These are phyloP conservation scores for Pelmatolapia mariae DNA, from an alignment of 2,113 vertebrate species.

Conservation along the genomic window DNA sequence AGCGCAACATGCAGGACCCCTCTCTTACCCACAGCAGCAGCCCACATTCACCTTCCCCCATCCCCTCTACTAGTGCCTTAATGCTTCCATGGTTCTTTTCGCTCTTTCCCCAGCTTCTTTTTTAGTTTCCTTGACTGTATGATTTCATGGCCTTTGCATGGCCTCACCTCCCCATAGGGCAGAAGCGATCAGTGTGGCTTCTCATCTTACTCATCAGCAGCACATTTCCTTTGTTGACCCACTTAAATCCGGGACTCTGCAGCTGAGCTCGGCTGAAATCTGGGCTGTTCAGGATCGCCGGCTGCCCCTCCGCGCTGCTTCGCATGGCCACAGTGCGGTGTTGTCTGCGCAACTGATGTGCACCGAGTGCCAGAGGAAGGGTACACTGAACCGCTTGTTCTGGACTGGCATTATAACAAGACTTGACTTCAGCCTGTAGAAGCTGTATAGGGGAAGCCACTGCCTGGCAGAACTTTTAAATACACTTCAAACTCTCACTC, in stretches of 20 bases:
- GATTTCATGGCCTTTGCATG: conserved; percentile 51
- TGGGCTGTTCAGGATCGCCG: neutral
- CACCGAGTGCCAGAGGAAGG: neutral
- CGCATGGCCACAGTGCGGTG: neutral
- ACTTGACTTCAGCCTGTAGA: conserved; percentile 4
- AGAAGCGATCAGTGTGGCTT: conserved; percentile 16
- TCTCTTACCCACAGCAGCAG: neutral
- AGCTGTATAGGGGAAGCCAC: neutral
- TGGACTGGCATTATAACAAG: conserved; percentile 36
- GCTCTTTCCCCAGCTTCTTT: conserved; percentile 19
- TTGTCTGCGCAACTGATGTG: conserved; percentile 29
- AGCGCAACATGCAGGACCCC: conserved; percentile 1
- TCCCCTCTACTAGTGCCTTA: neutral
- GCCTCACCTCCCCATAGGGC: conserved; percentile 29
- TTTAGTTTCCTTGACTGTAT: conserved; percentile 11
- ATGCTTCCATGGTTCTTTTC: neutral
- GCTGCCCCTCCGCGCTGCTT: neutral
- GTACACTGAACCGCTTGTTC: conserved; percentile 38
- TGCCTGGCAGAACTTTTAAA: conserved; percentile 12
- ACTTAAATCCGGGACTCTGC: conserved; percentile 1
- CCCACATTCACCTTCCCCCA: neutral
- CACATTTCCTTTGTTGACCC: conserved; percentile 38
- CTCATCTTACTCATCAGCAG: conserved; percentile 39
- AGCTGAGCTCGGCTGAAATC: conserved; percentile 8
- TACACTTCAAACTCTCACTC: conserved; percentile 17